A percentile compares a stretch with the other conserved stretches of the same genome.
These are phyloP conservation scores for Tipula lateralis DNA, from an alignment of 2,888 invertebrate species.

Conservation along the genomic window DNA sequence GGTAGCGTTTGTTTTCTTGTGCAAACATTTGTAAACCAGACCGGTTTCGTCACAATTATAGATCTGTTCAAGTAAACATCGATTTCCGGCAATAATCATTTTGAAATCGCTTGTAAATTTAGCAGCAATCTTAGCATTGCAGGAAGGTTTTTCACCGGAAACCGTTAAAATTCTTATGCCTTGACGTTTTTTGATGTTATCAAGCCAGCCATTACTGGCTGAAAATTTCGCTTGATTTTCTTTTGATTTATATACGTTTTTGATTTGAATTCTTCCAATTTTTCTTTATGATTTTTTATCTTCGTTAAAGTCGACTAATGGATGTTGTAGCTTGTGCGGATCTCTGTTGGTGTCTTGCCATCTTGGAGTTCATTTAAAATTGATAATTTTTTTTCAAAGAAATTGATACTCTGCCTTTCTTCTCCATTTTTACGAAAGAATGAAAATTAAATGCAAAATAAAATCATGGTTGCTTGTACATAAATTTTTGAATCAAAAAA, in stretches of 20 bases:
- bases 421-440: no score
- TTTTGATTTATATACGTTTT: not conserved
- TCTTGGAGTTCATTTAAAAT: slow-evolving; percentile 14
- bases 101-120: not conserved
- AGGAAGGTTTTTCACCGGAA: slow-evolving; percentile 19
- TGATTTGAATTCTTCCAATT: no score
- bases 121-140: not conserved
- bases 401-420: no score
- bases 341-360: not conserved
- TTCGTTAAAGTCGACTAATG: slow-evolving; percentile 19
- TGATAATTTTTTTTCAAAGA: not conserved
- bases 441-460: no score
- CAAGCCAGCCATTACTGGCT: no score
- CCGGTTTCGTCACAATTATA: not conserved
- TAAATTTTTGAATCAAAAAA: no score
- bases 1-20: slow-evolving; percentile 16
- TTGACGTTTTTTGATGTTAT: not conserved
- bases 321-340: not conserved
- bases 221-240: slow-evolving; percentile 26
- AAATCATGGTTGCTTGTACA: no score
- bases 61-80: not conserved
- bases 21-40: not conserved
- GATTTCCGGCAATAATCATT: not conserved
- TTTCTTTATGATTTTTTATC: not conserved
- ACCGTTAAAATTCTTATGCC: not conserved